Conservation (phyloP, 2,888 invertebrate species). For the Rhorus exstirpatorius region DNA sequence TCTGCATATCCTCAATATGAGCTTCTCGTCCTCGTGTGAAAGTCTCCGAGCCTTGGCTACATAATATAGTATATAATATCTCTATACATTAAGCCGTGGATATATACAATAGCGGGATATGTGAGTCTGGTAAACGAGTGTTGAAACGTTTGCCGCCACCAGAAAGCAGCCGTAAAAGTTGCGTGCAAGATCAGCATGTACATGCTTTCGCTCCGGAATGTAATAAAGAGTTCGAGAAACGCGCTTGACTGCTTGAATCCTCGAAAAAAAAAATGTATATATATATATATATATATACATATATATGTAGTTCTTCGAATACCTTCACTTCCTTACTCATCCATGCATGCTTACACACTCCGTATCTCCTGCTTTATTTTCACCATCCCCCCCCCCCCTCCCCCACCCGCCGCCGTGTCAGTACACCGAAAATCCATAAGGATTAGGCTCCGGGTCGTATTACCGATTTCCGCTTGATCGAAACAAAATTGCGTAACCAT, state of each 20-base stretch:
- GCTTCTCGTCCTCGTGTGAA: constrained; percentile 10
- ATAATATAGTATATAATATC: constrained; percentile 14
- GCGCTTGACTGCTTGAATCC: constrained; percentile 51
- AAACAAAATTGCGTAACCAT: constrained; percentile 54
- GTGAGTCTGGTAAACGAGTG: constrained; percentile 22
- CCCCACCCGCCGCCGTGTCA: too few relatives aligned
- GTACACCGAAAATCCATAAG: constrained; percentile 20
- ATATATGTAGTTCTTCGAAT: constrained; percentile 14
- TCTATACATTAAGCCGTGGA: constrained; percentile 7
- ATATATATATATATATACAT: not conserved
- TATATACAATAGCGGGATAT: constrained; percentile 8
- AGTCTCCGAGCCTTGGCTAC: not conserved
- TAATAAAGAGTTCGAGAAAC: constrained; percentile 46
- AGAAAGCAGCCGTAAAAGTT: constrained; percentile 36
- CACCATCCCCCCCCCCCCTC: not conserved
- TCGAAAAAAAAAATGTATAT: too few relatives aligned
- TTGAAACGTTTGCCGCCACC: constrained; percentile 29
- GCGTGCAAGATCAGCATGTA: constrained; percentile 27
- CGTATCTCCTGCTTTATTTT: constrained; percentile 21
- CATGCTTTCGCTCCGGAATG: constrained; percentile 45
- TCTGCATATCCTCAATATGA: not conserved
- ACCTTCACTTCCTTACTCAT: constrained; percentile 27
- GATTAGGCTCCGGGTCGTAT: constrained; percentile 34
- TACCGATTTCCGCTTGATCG: constrained; percentile 37
- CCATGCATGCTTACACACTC: not conserved